phyloP scores from a whole-genome alignment of 2,797 vertebrate genomes.

The Acropternis orthonyx region DNA sequence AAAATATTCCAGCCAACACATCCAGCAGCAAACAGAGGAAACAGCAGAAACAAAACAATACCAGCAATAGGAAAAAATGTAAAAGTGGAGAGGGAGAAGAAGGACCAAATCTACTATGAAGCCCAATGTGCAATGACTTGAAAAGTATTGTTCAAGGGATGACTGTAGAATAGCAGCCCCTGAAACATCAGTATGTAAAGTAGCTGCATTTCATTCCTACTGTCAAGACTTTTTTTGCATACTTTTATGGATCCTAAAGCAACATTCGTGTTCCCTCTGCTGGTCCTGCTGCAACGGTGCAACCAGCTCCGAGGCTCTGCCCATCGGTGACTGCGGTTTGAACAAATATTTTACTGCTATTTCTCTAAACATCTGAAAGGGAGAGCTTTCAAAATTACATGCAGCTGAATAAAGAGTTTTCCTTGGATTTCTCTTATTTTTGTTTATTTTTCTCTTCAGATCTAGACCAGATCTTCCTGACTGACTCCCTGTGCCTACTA shows the following conservation, averaged over 20 bases:
- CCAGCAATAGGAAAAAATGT: not conserved
- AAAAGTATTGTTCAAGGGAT: not conserved
- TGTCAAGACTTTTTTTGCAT: not conserved
- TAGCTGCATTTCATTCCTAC: not conserved
- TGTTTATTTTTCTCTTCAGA: not conserved
- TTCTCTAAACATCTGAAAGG: not conserved
- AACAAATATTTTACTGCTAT: not conserved
- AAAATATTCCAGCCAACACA: not conserved
- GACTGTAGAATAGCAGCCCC: not conserved
- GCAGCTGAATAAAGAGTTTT: not conserved
- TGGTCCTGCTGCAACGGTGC: not conserved
- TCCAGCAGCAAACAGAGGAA: not conserved
- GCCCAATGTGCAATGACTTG: not conserved
- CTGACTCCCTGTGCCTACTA: not conserved
- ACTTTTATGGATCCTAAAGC: not conserved
- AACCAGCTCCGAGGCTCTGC: not conserved
- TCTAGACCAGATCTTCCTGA: not conserved
- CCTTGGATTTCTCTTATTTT: not conserved
- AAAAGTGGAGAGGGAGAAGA: not conserved
- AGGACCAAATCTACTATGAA: not conserved
- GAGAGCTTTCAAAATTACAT: not conserved
- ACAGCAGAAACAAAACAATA: not conserved
- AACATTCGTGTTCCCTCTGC: slow-evolving; percentile 28
- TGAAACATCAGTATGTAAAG: not conserved
- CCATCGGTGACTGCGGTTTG: rapidly evolving